Conservation (phyloP, 2,888 invertebrate genomes). For the Rhyacophila evoluta region DNA sequence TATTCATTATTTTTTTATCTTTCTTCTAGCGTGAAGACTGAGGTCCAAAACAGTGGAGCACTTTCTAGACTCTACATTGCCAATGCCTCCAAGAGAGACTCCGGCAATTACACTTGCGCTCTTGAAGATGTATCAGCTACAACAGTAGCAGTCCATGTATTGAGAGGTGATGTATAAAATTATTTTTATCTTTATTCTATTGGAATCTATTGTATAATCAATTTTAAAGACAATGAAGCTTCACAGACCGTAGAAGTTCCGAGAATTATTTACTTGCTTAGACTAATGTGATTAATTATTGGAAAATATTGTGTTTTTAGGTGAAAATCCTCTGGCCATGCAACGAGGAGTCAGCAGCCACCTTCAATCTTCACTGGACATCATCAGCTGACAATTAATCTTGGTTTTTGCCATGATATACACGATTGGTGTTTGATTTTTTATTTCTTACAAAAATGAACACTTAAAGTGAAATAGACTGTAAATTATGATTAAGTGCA, state of each 20-base stretch:
- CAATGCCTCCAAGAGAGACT: conserved; percentile 82
- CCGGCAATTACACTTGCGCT: conserved; percentile 84
- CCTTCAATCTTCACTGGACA: conserved; percentile 59
- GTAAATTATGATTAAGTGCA: too few species aligned
- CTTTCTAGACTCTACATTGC: conserved; percentile 83
- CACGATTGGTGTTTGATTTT: conserved; percentile 18
- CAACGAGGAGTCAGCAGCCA: conserved; percentile 64
- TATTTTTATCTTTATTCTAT: background rate
- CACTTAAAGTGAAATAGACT: too few species aligned
- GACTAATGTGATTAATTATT: too few species aligned
- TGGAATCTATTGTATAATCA: background rate
- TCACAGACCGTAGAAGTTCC: too few species aligned
- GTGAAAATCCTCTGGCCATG: conserved; percentile 69
- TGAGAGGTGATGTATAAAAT: conserved; percentile 72
- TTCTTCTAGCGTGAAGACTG: conserved; percentile 79
- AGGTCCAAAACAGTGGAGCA: conserved; percentile 79
- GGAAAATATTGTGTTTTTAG: too few species aligned
- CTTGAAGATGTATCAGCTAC: conserved; percentile 78
- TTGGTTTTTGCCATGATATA: background rate
- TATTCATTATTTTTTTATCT: too few species aligned
- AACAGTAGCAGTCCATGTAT: conserved; percentile 80
- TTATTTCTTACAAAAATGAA: background rate
- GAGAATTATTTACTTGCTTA: too few species aligned
- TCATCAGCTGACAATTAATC: conserved; percentile 53
- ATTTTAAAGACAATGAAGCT: background rate